These are phyloP conservation scores for Drosophila nannoptera DNA, from an alignment of 1,140 invertebrate genomes.

Conservation along the genomic window DNA sequence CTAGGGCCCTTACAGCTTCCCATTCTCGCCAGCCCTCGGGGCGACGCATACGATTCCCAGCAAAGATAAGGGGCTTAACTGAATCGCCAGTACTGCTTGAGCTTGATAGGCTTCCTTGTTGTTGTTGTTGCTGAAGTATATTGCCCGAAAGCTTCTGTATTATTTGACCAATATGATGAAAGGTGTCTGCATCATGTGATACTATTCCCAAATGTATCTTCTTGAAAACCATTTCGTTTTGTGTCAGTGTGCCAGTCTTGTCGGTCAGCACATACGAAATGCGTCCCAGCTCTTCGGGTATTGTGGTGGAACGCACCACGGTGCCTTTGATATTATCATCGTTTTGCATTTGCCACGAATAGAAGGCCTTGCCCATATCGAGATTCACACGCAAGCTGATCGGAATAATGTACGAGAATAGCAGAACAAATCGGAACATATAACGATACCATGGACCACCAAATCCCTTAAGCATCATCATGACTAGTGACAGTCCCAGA, in stretches of 20 bases:
- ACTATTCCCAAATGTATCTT: constrained; percentile 94
- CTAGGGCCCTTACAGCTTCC: constrained; percentile 95
- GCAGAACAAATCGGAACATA: constrained; percentile 96
- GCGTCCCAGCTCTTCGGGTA: constrained; percentile 98
- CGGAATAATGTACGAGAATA: constrained; percentile 99
- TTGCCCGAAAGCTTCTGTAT: constrained; percentile 78
- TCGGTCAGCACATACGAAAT: constrained; percentile 97
- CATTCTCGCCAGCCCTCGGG: constrained; percentile 89
- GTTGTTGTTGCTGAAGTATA: constrained; percentile 59
- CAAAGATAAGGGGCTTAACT: constrained; percentile 62
- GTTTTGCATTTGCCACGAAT: constrained; percentile 97
- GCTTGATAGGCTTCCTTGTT: constrained; percentile 57
- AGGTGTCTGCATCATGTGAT: constrained; percentile 91
- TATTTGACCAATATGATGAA: constrained; percentile 80
- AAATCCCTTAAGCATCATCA: constrained; percentile 98
- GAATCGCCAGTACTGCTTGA: constrained; percentile 73
- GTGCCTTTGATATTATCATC: constrained; percentile 96
- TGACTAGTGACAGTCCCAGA: constrained; percentile 92
- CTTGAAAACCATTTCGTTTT: constrained; percentile 99
- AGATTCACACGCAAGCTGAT: constrained; percentile 98
- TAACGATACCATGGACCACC: constrained; percentile 97
- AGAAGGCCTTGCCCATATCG: constrained; percentile 98
- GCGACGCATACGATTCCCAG: constrained; percentile 81
- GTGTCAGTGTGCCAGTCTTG: constrained; percentile 99
- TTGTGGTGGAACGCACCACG: constrained; percentile 98